Evolutionary conservation across 2,113 vertebrate genomes (phyloP).

Genomic region (Macaca mulatta): DNA sequence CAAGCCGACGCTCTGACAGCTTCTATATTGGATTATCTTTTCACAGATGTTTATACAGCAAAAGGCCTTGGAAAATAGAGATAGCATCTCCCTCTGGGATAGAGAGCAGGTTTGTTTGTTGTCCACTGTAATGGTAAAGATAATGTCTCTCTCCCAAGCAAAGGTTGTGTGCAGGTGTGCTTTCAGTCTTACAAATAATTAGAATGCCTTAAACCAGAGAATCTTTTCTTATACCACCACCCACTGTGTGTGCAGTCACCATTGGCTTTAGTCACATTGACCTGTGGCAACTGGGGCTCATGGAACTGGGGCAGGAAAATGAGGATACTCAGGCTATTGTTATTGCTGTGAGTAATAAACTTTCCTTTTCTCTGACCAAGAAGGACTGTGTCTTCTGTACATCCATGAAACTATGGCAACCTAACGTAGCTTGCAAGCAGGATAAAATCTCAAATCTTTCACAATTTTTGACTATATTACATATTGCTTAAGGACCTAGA

Average conservation of each 20-base stretch:
- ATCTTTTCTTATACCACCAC: background rate
- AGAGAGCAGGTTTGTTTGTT: background rate
- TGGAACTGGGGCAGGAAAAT: background rate
- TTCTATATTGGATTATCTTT: background rate
- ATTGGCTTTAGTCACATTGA: background rate
- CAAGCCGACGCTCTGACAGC: background rate
- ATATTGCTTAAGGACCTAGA: background rate
- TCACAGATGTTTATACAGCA: background rate
- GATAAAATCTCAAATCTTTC: background rate
- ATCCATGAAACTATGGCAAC: background rate
- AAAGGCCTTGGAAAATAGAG: background rate
- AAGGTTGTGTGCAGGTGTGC: background rate
- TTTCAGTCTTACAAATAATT: background rate
- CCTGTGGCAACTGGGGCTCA: too few species aligned
- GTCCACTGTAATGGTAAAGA: background rate
- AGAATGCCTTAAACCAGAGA: background rate
- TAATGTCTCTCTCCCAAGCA: background rate
- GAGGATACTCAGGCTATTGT: background rate
- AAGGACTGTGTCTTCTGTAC: background rate
- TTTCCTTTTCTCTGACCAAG: background rate
- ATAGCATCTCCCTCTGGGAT: background rate
- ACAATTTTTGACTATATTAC: background rate
- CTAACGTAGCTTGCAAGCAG: background rate
- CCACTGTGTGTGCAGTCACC: rapidly evolving
- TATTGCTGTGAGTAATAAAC: background rate